Base-by-base conservation (phyloP, 2,113 vertebrate species). In the Galbula dea region DNA sequence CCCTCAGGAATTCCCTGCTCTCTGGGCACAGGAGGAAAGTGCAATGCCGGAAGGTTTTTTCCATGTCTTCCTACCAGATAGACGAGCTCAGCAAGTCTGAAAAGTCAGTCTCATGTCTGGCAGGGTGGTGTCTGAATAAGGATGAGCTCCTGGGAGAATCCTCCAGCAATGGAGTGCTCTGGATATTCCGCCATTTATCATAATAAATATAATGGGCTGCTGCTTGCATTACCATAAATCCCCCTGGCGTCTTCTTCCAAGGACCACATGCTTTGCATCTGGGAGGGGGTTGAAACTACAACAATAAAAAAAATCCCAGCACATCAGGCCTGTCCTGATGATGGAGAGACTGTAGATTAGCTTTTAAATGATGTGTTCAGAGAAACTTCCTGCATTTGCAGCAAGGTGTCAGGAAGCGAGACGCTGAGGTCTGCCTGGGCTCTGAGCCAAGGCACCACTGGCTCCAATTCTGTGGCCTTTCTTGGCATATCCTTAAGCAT, bases 131-230 rank as follows among this genome's bases (percentile, higher is more conserved):
- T 72, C 80, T 76, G 94, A 96, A 96, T 96, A 83, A 96, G 88
- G 86, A 96, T 95, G 95, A 97, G 93, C 86, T 93, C 79, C 54
- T 39, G 41, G 88, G 73, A 12, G 16, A 92, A 72, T 65, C 81
- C 84, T 82, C 67, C 67, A 62, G 91, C 79, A 41, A 51, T 30
- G 30, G 43, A 91, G 55, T 15, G 30, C 87, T 90, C 90, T 87
- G 89, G 93, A 75, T 93, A 90, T 93, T 85, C 78, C 68, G 63
- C 58, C 87, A 81, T 97, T 91, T 72, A 94, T 97, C 95, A 95
- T 85, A 77, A 84, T 85, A 93, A 86, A 92, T n/a, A 88, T 59
- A 59, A 68, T 34, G 69, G 73, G 73, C 67, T 90, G 83, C 83
- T 61, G 73, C 86, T 65, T n/a, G 39, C 34, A 2, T 34, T 86